Evolutionary conservation across 2,113 vertebrate genomes (phyloP), one percentile per base, ranked within the genome.

Genomic region (Triplophysa dalaica): DNA sequence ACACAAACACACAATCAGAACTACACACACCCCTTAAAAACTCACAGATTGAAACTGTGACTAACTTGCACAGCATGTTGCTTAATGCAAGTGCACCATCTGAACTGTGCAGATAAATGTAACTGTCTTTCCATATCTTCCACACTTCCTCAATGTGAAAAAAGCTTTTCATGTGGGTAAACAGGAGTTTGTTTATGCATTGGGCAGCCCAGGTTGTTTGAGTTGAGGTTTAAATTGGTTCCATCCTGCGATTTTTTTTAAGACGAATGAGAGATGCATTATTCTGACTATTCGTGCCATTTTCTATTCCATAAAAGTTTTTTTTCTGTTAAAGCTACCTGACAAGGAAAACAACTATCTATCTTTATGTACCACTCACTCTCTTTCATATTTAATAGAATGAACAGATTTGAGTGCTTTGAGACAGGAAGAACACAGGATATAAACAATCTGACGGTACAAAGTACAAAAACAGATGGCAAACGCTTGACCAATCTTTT

Each of bases 81-180:
- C 21, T 50, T 29, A 8, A 60, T 66, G 73, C 64, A 45, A 52
- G 66, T 69, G 48, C 24, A 61, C 82, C 66, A 76, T 72, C 67
- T 83, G 67, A 83, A 75, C 73, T 72, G 82, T 83, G 67, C 65
- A 80, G 78, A 83, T 83, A 80, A 70, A 69, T 70, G 48, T 72
- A 24, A 78, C 62, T 58, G 54, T 83, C 4, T 24, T 43, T 70
- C 61, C 48, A 63, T 17, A 45, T 45, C 43, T 45, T 45, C 41
- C 41, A 43, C 41, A 43, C 33, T 22, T 19, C 3, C 2, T 81
- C 21, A 63, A 24, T 56, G 48, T 54, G 26, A 19, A 48, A 24
- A 62, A 33, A 65, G 33, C 16, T 22, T 29, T 41, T 73, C 33
- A 48, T 21, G 67, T 60, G 56, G 70, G 14, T 50, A 41, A 43